phyloP scores from a whole-genome alignment of 1,140 invertebrate species.

The Drosophila simulans region DNA sequence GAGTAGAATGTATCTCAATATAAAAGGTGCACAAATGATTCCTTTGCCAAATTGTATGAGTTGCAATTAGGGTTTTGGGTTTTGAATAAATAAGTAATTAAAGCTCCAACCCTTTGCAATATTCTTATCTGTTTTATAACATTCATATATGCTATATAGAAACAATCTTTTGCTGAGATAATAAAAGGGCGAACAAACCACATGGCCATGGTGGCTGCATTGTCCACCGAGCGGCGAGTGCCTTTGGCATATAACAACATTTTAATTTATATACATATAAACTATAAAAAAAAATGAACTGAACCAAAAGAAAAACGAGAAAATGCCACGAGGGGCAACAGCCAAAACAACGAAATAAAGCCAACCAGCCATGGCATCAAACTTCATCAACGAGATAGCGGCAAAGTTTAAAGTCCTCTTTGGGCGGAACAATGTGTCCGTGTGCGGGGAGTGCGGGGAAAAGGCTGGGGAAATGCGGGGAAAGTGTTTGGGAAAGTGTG shows the following conservation, averaged over 20 bases:
- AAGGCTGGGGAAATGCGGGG: conserved; percentile 3
- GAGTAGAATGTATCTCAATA: too few relatives aligned
- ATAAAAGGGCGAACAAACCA: background rate
- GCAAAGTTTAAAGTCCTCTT: conserved; percentile 70
- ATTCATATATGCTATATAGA: conserved; percentile 1
- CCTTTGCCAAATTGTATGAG: background rate
- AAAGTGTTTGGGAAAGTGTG: conserved; percentile 22
- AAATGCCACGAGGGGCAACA: conserved; percentile 32
- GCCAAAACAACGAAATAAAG: conserved; percentile 46
- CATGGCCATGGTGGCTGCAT: conserved; percentile 55
- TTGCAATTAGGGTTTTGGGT: background rate
- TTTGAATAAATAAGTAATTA: background rate
- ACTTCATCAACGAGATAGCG: conserved; percentile 78
- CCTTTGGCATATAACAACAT: conserved; percentile 68
- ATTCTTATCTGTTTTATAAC: background rate
- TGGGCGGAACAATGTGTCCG: conserved; percentile 45
- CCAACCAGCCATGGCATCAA: conserved; percentile 72
- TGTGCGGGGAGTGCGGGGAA: conserved; percentile 9
- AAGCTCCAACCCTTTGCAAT: background rate
- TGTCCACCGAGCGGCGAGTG: conserved; percentile 18
- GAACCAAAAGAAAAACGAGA: conserved; percentile 6
- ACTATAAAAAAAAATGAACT: conserved; percentile 13
- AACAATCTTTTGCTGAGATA: conserved; percentile 1
- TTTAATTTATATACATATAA: conserved; percentile 64
- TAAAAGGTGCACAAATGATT: background rate